Base-by-base conservation (phyloP, 2,888 invertebrate species). In the Abrostola tripartita region DNA sequence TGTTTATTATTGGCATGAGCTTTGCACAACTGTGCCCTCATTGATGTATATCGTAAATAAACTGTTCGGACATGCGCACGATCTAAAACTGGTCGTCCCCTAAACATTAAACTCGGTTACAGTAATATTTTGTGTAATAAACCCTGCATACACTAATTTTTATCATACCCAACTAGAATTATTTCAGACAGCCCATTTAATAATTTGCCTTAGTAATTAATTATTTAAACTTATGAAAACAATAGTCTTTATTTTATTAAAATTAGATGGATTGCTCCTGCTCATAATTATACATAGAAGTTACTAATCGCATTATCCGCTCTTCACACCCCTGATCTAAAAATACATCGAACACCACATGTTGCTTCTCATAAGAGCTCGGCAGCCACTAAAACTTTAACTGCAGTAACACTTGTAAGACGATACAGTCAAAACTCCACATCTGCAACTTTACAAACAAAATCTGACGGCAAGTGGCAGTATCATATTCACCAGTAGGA, bases 11-110 rank as follows among this genome's bases (percentile, higher is more conserved):
- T 87, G 81, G 90, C 90, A 90, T 90, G 90, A 82, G 88, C 85
- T 91, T 90, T 90, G 84, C 90, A 91, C 90, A 90, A 88, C 85
- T 86, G 87, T 89, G 90, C 85, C 86, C 90, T 82, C 87, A 87
- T 90, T 91, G 86, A 84, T 85, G 82, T 86, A 87, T 80, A 83
- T 85, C 85, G 87, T 90, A 89, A 90, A 90, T 87, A 87, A 89
- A 89, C 87, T 74, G 65, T 82, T 86, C 86, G 66, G 83, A 87
- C 85, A 84, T 85, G 74, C 79, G 81, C 76, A 71, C 78, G 82
- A 89, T 90, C 82, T 86, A 87, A 85, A 89, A 89, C 86, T 81
- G 79, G 81, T 86, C 83, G 82, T 83, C 84, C 86, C 81, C 82
- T 79, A 73, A 72, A 64, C 78, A 79, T 69, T 83, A 76, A 84